Evolutionary conservation across 1,140 invertebrate species (phyloP).

Genomic region (Aradophagus sp.): DNA sequence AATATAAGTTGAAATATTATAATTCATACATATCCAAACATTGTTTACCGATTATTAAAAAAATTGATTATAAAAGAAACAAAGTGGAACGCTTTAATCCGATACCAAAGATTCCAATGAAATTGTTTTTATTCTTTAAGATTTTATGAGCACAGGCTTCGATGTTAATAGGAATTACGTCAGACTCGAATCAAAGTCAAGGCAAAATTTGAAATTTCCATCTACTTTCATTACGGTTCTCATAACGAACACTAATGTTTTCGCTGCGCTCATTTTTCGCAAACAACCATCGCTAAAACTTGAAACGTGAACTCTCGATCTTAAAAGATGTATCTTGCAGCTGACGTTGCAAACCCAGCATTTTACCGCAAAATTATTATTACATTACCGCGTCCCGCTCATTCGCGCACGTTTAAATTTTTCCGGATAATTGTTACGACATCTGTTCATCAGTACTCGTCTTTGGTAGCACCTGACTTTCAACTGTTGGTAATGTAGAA

Average conservation of each 20-base stretch:
- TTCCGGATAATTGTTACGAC: slow-evolving; percentile 18
- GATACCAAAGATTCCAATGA: slow-evolving; percentile 25
- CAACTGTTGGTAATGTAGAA: slow-evolving; percentile 35
- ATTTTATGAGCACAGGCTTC: slow-evolving; percentile 22
- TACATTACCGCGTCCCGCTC: background rate
- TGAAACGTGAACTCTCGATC: slow-evolving; percentile 13
- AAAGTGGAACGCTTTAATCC: slow-evolving; percentile 21
- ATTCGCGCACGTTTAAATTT: slow-evolving; percentile 5
- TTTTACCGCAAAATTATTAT: slow-evolving; percentile 25
- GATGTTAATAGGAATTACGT: slow-evolving; percentile 14
- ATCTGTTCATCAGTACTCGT: slow-evolving; percentile 9
- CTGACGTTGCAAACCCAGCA: slow-evolving; percentile 4
- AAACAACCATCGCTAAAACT: slow-evolving; percentile 15
- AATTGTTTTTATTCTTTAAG: slow-evolving; percentile 22
- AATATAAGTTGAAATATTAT: no score
- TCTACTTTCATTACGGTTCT: slow-evolving; percentile 20
- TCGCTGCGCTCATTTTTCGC: slow-evolving; percentile 12
- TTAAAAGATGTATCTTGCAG: slow-evolving; percentile 1
- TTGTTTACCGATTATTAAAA: slow-evolving; percentile 22
- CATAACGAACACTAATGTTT: slow-evolving; percentile 20
- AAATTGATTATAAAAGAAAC: slow-evolving; percentile 5
- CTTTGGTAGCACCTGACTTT: background rate
- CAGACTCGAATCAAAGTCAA: slow-evolving; percentile 39
- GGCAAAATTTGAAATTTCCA: slow-evolving; percentile 29
- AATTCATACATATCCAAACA: background rate